phyloP scores from a whole-genome alignment of 1,140 invertebrate genomes.

The Cotesia vestalis region DNA sequence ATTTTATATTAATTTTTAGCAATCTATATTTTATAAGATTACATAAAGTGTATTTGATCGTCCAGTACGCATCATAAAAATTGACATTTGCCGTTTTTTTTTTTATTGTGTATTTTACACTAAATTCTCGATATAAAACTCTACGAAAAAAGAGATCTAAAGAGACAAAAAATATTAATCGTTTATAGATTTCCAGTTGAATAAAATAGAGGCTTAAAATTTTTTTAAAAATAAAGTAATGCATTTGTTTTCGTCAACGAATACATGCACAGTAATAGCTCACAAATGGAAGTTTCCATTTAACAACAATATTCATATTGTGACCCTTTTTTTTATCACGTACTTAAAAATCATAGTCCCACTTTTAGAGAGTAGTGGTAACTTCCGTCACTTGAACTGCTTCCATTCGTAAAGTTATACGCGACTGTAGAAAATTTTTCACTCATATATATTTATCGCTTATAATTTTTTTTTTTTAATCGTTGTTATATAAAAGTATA shows the following conservation, averaged over 20 bases:
- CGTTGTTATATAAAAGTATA: conserved; percentile 14
- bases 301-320: conserved; percentile 12
- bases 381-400: conserved; percentile 13
- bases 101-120: conserved; percentile 15
- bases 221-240: not conserved
- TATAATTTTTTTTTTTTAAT: conserved; percentile 1
- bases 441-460: not conserved
- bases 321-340: not conserved
- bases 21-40: conserved; percentile 21
- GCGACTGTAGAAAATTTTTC: conserved; percentile 5
- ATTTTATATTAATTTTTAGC: conserved; percentile 4
- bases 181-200: conserved; percentile 12
- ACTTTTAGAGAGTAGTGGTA: conserved; percentile 6
- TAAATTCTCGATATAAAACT: conserved; percentile 33
- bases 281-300: conserved; percentile 6
- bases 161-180: conserved; percentile 7
- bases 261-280: conserved; percentile 1
- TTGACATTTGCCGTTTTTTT: conserved; percentile 32
- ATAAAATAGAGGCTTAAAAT: not conserved
- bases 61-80: conserved; percentile 38
- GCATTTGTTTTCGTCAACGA: conserved; percentile 14
- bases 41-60: conserved; percentile 35
- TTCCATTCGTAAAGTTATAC: conserved; percentile 13
- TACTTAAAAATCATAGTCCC: conserved; percentile 16
- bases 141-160: not conserved